These are phyloP conservation scores for Heliocidaris erythrogramma DNA, from an alignment of 35 echinoderm and acorn worm species.

Conservation along the genomic window DNA sequence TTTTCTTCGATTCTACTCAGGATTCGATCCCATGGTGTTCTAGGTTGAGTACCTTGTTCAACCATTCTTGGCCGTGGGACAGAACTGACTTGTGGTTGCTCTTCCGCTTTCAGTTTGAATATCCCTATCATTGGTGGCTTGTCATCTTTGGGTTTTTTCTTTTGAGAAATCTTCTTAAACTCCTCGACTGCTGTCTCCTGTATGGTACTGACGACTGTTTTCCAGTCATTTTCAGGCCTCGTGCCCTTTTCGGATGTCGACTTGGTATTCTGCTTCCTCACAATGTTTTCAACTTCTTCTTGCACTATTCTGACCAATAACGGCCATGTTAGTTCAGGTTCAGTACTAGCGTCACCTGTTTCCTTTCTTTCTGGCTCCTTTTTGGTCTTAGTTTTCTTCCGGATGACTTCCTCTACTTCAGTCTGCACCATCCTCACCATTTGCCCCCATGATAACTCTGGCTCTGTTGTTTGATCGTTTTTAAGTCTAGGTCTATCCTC, in stretches of 20 bases:
- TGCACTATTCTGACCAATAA: conserved; percentile 19
- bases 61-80: not conserved
- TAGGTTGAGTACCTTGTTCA: conserved; percentile 29
- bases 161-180: not conserved
- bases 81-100: not conserved
- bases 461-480: conserved; percentile 18
- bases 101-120: conserved; percentile 31
- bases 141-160: not conserved
- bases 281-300: conserved; percentile 15
- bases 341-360: not conserved
- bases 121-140: not conserved
- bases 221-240: conserved; percentile 24
- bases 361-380: conserved; percentile 2
- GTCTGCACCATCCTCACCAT: conserved; percentile 25
- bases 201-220: not conserved
- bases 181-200: conserved; percentile 25
- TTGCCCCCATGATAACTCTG: conserved; percentile 19
- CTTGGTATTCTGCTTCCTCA: conserved; percentile 14
- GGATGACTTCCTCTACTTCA: conserved; percentile 22
- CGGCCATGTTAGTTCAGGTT: conserved; percentile 34
- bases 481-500: not conserved
- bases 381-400: not conserved
- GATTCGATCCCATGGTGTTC: conserved; percentile 31
- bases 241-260: conserved; percentile 13
- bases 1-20: conserved; percentile 32